These are phyloP conservation scores for Rhopilema esculentum DNA, from an alignment of 30 jellyfish, hydroid and myxozoan genomes.

Conservation along the genomic window DNA sequence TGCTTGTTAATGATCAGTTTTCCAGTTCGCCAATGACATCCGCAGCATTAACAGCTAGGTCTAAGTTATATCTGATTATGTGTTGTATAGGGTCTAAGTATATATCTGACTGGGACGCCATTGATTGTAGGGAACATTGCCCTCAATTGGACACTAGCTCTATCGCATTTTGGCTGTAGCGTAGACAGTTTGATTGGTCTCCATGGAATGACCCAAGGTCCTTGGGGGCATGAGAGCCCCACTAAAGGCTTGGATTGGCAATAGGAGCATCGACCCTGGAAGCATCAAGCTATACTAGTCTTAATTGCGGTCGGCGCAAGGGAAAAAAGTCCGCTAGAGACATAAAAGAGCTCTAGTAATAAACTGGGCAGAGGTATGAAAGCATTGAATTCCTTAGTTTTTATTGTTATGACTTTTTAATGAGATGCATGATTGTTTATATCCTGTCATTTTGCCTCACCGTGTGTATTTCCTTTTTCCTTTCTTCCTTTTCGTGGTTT, in stretches of 20 bases:
- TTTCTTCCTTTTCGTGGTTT: not conserved
- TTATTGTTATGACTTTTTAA: not conserved
- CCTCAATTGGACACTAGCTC: not conserved
- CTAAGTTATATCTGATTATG: slow-evolving; percentile 8
- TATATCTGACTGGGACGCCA: not conserved
- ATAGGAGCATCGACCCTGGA: not conserved
- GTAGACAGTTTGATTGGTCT: not conserved
- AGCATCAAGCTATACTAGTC: too few relatives aligned
- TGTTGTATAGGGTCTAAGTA: slow-evolving; percentile 7
- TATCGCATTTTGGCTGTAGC: not conserved
- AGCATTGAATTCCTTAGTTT: not conserved
- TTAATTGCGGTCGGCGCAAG: too few relatives aligned
- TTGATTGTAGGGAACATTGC: not conserved
- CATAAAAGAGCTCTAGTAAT: too few relatives aligned
- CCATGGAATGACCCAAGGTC: not conserved
- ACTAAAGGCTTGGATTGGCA: not conserved
- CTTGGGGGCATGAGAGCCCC: not conserved
- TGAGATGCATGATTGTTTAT: not conserved
- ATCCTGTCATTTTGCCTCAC: not conserved
- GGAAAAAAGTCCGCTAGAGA: too few relatives aligned
- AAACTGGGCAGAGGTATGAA: too few relatives aligned
- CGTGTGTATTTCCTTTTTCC: not conserved
- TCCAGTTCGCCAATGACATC: slow-evolving; percentile 14
- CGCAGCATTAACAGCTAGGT: slow-evolving; percentile 27
- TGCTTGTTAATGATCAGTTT: slow-evolving; percentile 41